Evolutionary conservation across 1,140 invertebrate genomes (phyloP), one percentile per base, ranked within the genome.

Genomic region (Caerostris extrusa): DNA sequence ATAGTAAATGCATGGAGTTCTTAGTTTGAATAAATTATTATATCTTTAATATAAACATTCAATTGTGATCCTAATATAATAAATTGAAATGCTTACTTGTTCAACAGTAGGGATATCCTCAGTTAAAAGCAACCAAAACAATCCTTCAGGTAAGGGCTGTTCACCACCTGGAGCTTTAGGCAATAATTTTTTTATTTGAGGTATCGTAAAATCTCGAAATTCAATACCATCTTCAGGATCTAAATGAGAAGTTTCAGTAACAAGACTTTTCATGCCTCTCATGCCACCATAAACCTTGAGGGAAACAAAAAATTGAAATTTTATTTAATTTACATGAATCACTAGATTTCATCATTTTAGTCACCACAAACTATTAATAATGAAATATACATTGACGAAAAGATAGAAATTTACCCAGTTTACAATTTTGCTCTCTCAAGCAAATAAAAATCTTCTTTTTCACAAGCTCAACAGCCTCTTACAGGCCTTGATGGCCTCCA

Each of bases 191-290:
- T 99, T 98, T 96, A 98, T 99, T 96, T 99, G 98, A 10, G 98
- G 98, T 95, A 99, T 99, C 82, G 98, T 98, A 95, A 98, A 97
- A 53, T 98, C 98, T 94, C 99, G 98, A 97, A 99, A 99, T 88
- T 98, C 97, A 96, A 99, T 99, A 94, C 98, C 98, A 96, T 99
- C 98, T 94, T 99, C 98, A 7, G 99, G 97, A 95, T 99, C 99
- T 93, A 99, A 96, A 50, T 99, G 98, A 14, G 98, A 99, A 2
- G 99, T 99, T 96, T 99, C 99, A 96, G 98, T 98, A 0, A 99
- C 98, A 67, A 99, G 96, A 94, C 98, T 98, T 96, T 98, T 98
- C 96, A 99, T 99, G 50, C 98, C 98, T 95, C 99, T 97, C 99
- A 99, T 99, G 92, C 99, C 99, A 95, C 99, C 99, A 96, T 99